Evolutionary conservation across 1,140 invertebrate species (phyloP).

Genomic region (Calephelis nemesis): DNA sequence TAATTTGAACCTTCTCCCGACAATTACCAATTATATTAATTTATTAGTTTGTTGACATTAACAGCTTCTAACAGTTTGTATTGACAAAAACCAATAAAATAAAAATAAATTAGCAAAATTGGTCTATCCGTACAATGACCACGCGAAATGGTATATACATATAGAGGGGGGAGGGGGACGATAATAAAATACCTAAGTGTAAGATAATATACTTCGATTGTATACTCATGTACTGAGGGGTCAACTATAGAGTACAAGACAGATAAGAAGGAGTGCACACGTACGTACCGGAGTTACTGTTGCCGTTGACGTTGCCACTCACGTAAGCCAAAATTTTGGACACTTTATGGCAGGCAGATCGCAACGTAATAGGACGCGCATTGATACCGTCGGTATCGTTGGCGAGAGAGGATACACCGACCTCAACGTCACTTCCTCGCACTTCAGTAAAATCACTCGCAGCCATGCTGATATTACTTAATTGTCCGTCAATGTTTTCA

Average conservation of each 20-base stretch:
- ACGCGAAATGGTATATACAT: no score
- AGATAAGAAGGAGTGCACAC: constrained; percentile 29
- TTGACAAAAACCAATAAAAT: no score
- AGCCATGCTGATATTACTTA: constrained; percentile 24
- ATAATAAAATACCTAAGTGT: neutral
- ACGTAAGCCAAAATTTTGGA: constrained; percentile 36
- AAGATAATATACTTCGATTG: no score
- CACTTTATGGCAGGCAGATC: constrained; percentile 41
- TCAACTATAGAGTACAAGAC: neutral
- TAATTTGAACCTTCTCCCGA: no score
- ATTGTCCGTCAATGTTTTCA: neutral
- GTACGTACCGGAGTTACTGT: constrained; percentile 28
- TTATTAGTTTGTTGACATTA: no score
- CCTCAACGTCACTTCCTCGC: constrained; percentile 6
- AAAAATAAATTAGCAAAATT: no score
- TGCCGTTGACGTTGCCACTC: constrained; percentile 24
- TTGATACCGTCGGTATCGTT: neutral
- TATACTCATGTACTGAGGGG: no score
- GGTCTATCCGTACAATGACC: no score
- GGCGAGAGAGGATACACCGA: neutral
- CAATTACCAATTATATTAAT: no score
- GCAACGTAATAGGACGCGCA: constrained; percentile 22
- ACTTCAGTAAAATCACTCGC: constrained; percentile 13
- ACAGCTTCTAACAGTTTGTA: no score
- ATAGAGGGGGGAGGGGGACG: neutral